phyloP scores from a whole-genome alignment of 2,888 invertebrate genomes.

The Xanthia togata region DNA sequence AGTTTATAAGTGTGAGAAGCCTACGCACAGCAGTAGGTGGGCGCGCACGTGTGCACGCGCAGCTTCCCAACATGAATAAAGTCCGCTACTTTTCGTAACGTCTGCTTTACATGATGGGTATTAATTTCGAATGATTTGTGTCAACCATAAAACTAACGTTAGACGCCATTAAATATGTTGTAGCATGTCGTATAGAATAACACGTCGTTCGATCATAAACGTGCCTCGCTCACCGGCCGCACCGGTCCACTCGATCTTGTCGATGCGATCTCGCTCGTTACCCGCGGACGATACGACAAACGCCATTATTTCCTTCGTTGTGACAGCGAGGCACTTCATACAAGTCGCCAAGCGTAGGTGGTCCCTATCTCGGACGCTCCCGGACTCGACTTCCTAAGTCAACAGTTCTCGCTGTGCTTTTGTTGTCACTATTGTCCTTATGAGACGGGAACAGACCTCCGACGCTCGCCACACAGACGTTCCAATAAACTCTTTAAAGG shows the following conservation, averaged over 20 bases:
- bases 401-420: constrained; percentile 84
- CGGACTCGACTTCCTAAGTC: constrained; percentile 74
- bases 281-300: constrained; percentile 67
- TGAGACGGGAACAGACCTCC: constrained; percentile 75
- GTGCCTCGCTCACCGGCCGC: constrained; percentile 41
- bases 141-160: constrained; percentile 51
- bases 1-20: constrained; percentile 58
- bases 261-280: constrained; percentile 75
- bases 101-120: constrained; percentile 57
- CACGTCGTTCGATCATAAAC: constrained; percentile 76
- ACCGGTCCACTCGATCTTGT: constrained; percentile 69
- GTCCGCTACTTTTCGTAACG: constrained; percentile 55
- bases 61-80: constrained; percentile 51
- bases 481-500: constrained; percentile 69
- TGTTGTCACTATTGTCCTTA: constrained; percentile 81
- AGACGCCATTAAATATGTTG: constrained; percentile 58
- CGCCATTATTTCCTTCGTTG: constrained; percentile 76
- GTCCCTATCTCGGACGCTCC: constrained; percentile 77
- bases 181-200: constrained; percentile 63
- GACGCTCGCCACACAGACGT: constrained; percentile 65
- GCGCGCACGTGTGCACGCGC: constrained; percentile 50
- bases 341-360: constrained; percentile 80
- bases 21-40: constrained; percentile 54
- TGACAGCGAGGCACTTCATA: constrained; percentile 75
- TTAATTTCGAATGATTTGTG: constrained; percentile 64